These are phyloP conservation scores for Prosapia bicincta DNA, from an alignment of 2,888 invertebrate species.

Conservation along the genomic window DNA sequence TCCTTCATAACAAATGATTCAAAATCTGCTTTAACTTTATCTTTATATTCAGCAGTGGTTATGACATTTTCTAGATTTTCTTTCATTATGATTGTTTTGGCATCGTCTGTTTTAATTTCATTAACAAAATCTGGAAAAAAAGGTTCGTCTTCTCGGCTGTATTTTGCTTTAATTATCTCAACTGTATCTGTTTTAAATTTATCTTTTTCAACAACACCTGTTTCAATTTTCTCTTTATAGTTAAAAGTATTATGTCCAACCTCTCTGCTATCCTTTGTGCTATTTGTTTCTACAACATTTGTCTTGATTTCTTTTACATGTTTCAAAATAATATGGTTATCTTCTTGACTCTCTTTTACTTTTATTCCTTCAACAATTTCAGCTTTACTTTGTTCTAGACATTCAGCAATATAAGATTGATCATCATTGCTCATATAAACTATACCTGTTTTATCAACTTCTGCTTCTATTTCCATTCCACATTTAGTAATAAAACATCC, in stretches of 20 bases:
- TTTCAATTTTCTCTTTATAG: background rate
- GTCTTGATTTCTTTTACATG: background rate
- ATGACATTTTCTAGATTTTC: too few species aligned
- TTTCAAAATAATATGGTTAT: background rate
- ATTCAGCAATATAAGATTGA: background rate
- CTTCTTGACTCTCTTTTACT: background rate
- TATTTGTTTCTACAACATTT: background rate
- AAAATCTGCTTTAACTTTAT: too few species aligned
- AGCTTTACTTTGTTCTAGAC: too few species aligned
- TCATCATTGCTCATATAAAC: background rate
- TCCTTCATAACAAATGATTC: too few species aligned
- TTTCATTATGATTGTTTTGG: too few species aligned
- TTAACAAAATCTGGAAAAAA: background rate
- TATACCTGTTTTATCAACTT: background rate
- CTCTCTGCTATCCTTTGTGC: too few species aligned
- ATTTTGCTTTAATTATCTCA: background rate
- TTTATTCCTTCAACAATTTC: background rate
- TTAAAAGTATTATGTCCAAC: background rate
- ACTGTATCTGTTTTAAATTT: background rate
- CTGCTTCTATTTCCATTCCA: background rate
- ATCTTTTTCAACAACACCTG: too few species aligned
- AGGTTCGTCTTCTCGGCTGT: background rate
- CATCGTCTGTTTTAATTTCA: too few species aligned
- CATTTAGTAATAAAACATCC: too few species aligned
- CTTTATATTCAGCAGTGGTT: too few species aligned